phyloP scores from a whole-genome alignment of 1,140 invertebrate genomes.

The Parapsyche elsis region DNA sequence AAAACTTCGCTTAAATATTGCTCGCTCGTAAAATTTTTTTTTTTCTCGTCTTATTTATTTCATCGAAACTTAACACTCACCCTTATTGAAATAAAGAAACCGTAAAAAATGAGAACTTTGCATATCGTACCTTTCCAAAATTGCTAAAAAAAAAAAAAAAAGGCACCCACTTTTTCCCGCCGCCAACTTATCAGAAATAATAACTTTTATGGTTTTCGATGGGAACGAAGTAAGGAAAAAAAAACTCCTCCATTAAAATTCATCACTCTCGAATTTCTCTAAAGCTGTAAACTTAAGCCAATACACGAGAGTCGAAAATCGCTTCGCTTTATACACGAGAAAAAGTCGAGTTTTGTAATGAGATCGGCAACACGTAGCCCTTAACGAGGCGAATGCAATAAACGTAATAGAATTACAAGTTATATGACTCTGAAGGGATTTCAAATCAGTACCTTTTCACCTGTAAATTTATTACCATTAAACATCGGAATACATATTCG shows the following conservation, averaged over 20 bases:
- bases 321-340: background rate
- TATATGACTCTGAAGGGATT: constrained; percentile 13
- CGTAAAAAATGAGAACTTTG: constrained; percentile 14
- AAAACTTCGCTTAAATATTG: no score
- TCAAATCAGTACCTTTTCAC: background rate
- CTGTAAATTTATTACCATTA: background rate
- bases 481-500: background rate
- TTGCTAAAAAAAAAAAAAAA: constrained; percentile 7
- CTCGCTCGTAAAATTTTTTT: no score
- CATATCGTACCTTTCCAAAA: constrained; percentile 12
- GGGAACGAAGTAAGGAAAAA: constrained; percentile 1
- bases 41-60: background rate
- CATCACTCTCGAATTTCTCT: constrained; percentile 20
- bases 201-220: constrained; percentile 30
- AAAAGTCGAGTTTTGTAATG: constrained; percentile 1
- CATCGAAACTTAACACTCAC: constrained; percentile 24
- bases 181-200: constrained; percentile 12
- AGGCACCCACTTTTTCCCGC: background rate
- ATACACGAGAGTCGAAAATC: background rate
- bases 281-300: constrained; percentile 4
- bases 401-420: constrained; percentile 23
- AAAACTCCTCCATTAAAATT: constrained; percentile 26
- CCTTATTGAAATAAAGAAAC: constrained; percentile 21
- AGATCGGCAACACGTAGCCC: constrained; percentile 16
- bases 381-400: constrained; percentile 7